These are phyloP conservation scores for Cephalotes varians DNA, from an alignment of 2,888 invertebrate genomes.

Conservation along the genomic window DNA sequence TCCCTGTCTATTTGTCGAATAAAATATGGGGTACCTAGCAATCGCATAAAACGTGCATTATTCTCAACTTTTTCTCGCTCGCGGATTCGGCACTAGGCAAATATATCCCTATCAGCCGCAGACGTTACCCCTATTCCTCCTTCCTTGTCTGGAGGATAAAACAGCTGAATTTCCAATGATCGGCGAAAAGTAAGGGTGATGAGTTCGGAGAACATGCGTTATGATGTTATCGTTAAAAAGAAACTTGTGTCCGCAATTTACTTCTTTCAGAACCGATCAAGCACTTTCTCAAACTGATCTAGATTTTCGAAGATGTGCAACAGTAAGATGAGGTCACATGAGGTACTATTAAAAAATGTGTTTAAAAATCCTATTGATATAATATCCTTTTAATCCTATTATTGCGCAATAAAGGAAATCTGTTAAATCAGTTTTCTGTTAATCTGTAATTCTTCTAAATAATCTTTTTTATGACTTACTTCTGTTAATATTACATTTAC, in stretches of 20 bases:
- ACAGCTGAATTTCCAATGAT: conserved; percentile 44
- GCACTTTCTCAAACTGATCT: neutral
- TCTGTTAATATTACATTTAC: neutral
- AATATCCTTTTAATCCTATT: neutral
- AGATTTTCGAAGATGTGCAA: neutral
- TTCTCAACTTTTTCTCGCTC: conserved; percentile 72
- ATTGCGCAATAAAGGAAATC: neutral
- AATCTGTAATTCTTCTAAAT: neutral
- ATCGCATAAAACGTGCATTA: conserved; percentile 75
- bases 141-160: conserved; percentile 35
- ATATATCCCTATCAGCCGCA: conserved; percentile 76
- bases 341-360: neutral
- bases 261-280: neutral
- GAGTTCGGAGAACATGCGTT: conserved; percentile 19
- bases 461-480: conserved; percentile 5
- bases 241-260: neutral
- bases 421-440: neutral
- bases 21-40: conserved; percentile 65
- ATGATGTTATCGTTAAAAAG: conserved; percentile 21
- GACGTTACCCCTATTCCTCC: conserved; percentile 57
- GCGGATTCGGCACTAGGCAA: conserved; percentile 68
- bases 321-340: neutral
- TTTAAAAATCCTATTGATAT: neutral
- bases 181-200: conserved; percentile 24
- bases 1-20: conserved; percentile 72